A percentile compares a stretch with the other conserved stretches of the same genome.
These are phyloP conservation scores for Ranitomeya variabilis DNA, from an alignment of 2,113 vertebrate species.

Conservation along the genomic window DNA sequence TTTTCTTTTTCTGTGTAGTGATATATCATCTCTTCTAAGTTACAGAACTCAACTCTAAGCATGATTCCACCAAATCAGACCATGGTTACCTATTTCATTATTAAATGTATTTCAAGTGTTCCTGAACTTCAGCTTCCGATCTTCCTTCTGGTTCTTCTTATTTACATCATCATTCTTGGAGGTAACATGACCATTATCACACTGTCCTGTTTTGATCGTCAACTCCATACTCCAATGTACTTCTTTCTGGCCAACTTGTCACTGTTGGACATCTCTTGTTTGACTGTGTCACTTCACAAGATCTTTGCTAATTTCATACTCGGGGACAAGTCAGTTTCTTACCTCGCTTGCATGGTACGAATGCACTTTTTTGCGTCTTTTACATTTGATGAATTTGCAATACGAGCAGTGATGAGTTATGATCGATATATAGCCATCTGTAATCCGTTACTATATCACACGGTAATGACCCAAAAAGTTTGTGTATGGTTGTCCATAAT, in stretches of 20 bases:
- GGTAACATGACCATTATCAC: constrained; percentile 20
- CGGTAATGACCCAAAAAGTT: neutral
- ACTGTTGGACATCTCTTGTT: neutral
- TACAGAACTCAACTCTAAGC: neutral
- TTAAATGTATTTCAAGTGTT: neutral
- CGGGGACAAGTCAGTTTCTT: neutral
- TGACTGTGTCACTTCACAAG: neutral
- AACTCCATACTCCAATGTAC: constrained; percentile 44
- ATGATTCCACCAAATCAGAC: constrained; percentile 5
- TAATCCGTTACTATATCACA: neutral
- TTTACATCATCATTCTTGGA: constrained; percentile 11
- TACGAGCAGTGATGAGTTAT: constrained; percentile 8
- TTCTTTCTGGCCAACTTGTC: constrained; percentile 29
- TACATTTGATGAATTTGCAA: neutral
- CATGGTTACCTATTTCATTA: neutral
- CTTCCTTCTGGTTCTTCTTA: constrained; percentile 16
- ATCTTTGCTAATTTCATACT: neutral
- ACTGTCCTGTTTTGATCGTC: neutral
- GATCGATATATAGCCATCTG: constrained; percentile 19
- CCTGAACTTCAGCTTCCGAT: constrained; percentile 7
- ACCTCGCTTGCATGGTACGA: neutral
- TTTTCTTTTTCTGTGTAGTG: neutral
- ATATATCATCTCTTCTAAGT: neutral
- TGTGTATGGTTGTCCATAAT: neutral
- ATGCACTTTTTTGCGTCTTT: neutral